Percentiles rank a stretch among this genome's conserved stretches.
These are phyloP conservation scores for Scaptomyza tumidula DNA, from an alignment of 2,888 invertebrate species.

Conservation along the genomic window DNA sequence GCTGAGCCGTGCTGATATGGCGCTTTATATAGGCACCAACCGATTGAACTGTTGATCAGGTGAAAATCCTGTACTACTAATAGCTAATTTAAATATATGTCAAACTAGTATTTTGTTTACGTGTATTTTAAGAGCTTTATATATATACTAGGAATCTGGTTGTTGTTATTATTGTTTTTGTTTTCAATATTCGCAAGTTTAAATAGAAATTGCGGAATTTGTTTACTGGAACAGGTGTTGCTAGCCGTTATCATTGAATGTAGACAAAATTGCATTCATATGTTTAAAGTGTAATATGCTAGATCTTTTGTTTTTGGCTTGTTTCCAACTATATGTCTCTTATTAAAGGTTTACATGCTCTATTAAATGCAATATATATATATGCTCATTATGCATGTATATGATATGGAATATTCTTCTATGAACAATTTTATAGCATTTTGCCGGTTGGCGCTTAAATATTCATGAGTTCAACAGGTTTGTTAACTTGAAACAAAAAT, in stretches of 20 bases:
- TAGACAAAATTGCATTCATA: conserved; percentile 25
- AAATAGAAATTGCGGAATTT: conserved; percentile 56
- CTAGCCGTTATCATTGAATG: conserved; percentile 31
- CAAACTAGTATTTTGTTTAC: conserved; percentile 83
- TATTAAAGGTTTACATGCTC: conserved; percentile 22
- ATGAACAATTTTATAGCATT: conserved; percentile 13
- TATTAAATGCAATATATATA: conserved; percentile 20
- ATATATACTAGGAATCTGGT: conserved; percentile 25
- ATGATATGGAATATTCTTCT: conserved; percentile 27
- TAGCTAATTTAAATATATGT: conserved; percentile 77
- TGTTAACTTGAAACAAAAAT: conserved; percentile 6
- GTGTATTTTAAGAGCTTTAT: conserved; percentile 58
- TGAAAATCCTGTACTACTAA: conserved; percentile 75
- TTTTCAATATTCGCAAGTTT: conserved; percentile 49
- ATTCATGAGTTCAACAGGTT: conserved; percentile 52
- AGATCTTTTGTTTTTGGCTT: conserved; percentile 10
- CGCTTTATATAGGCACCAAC: conserved; percentile 70
- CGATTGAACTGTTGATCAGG: conserved; percentile 38
- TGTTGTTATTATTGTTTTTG: conserved; percentile 29
- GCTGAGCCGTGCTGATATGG: conserved; percentile 32
- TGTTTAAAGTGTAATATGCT: conserved; percentile 23
- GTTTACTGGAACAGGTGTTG: conserved; percentile 66
- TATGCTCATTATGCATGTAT: conserved; percentile 37
- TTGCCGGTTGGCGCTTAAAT: conserved; percentile 40
- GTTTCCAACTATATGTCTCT: background rate